Conservation (phyloP, 2,888 invertebrate genomes). For the Ectemnius continuus region DNA sequence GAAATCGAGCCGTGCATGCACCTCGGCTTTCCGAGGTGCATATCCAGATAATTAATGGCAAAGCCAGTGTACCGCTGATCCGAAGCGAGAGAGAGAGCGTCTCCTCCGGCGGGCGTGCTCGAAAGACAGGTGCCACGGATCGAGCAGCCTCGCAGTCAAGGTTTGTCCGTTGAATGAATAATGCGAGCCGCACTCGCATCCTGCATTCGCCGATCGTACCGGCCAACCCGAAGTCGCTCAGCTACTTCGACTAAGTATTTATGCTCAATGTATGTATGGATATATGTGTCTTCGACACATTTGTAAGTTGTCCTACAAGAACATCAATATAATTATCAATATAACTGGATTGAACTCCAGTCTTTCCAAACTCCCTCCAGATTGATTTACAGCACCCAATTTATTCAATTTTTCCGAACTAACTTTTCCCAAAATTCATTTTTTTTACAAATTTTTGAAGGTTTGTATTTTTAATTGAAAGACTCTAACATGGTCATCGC, state of each 20-base stretch:
- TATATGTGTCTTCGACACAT: slow-evolving; percentile 12
- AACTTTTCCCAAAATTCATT: too few species aligned
- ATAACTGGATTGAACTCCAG: too few species aligned
- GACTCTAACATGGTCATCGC: too few species aligned
- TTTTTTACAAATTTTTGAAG: too few species aligned
- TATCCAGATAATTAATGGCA: slow-evolving; percentile 55
- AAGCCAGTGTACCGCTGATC: slow-evolving; percentile 40
- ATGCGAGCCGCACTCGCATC: slow-evolving; percentile 40
- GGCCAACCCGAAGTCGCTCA: slow-evolving; percentile 29
- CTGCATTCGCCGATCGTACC: slow-evolving; percentile 27
- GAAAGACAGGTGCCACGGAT: slow-evolving; percentile 53
- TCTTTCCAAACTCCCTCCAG: too few species aligned
- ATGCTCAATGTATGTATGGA: slow-evolving; percentile 11
- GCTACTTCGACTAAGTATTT: slow-evolving; percentile 17
- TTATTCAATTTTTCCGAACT: too few species aligned
- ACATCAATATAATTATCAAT: too few species aligned
- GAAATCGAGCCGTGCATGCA: slow-evolving; percentile 38
- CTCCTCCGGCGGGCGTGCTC: slow-evolving; percentile 39
- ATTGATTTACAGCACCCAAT: too few species aligned
- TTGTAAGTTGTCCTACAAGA: slow-evolving; percentile 10
- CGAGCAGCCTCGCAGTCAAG: slow-evolving; percentile 42
- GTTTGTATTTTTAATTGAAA: too few species aligned
- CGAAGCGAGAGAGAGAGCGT: slow-evolving; percentile 20
- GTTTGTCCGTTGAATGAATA: slow-evolving; percentile 55
- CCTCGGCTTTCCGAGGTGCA: slow-evolving; percentile 45